These are phyloP conservation scores for Coregonus sp. DNA, from an alignment of 2,797 vertebrate species.

Conservation along the genomic window DNA sequence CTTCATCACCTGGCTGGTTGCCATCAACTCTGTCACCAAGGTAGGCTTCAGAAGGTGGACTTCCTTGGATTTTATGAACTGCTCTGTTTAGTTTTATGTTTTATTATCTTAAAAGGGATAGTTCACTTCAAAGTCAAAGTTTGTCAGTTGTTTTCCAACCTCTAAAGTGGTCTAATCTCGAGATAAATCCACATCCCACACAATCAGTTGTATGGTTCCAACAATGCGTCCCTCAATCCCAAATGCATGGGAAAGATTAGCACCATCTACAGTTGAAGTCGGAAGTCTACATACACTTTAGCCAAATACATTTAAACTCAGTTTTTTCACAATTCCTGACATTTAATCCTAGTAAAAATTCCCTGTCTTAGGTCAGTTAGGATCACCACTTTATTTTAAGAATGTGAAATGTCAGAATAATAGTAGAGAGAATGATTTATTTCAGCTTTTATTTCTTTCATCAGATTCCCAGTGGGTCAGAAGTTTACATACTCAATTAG, in stretches of 20 bases:
- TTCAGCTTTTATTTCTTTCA: too few relatives aligned
- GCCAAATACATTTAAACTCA: too few relatives aligned
- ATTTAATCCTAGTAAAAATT: too few relatives aligned
- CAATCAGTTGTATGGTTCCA: not conserved
- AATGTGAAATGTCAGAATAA: too few relatives aligned
- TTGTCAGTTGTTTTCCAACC: not conserved
- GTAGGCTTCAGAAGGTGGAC: constrained; percentile 37
- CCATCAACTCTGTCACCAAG: constrained; percentile 95
- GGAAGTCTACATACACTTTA: too few relatives aligned
- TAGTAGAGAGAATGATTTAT: too few relatives aligned
- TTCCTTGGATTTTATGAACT: not conserved
- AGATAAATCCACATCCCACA: not conserved
- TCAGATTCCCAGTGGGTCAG: too few relatives aligned
- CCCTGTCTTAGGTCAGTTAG: too few relatives aligned
- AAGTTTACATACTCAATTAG: too few relatives aligned
- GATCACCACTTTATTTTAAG: too few relatives aligned
- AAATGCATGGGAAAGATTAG: not conserved
- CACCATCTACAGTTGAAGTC: not conserved
- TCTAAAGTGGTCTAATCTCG: not conserved
- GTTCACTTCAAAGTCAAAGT: not conserved
- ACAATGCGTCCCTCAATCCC: not conserved
- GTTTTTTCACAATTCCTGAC: too few relatives aligned
- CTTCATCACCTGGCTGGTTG: constrained; percentile 99
- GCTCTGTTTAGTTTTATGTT: not conserved
- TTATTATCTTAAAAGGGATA: not conserved